Evolutionary conservation across 2,888 invertebrate genomes (phyloP), one percentile per base, ranked within the genome.

Genomic region (Gonocerus acuteangulatus): DNA sequence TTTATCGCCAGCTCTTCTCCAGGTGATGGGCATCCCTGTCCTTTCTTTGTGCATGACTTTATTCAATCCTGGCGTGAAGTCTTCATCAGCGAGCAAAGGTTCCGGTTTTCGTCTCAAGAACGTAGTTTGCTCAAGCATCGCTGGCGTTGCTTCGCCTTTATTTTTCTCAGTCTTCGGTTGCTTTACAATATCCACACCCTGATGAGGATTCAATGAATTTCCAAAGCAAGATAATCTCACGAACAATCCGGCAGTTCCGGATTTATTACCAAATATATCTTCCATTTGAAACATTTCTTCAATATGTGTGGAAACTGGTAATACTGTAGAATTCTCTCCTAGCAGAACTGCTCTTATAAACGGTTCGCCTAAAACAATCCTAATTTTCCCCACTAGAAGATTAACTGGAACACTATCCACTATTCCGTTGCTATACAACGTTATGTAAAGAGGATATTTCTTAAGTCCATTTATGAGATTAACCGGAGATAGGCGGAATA

Each of bases 151-250:
- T 27, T 27, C 27, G 9, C 4, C 27, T 27, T 27, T 27, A 27
- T 27, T 9, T 27, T 27, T 27, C 27, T 27, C 27, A 27, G 4
- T 9, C 4, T 4, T 4, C 4, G 27, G 4, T 9, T 27, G 27
- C 27, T 27, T 9, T 27, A 6, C 4, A 9, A 27, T 27, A 27
- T 4, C 27, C 9, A n/a, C 27, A 23, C 27, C 27, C 6, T n/a
- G 27, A 22, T 23, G 27, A 49, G 19, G 21, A 23, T 27, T 13
- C n/a, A 62, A 34, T 2, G 62, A 62, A 2, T 42, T 44, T 9
- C 66, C 66, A 21, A 64, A 66, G 48, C 66, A 66, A 13, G 60
- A 60, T n/a, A 64, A 52, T 9, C 61, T 49, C 11, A 65, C 18
- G 16, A 61, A 32, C n/a, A 66, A 32, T 2, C 32, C 23, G 15